Percentiles rank a stretch among this genome's conserved stretches.
phyloP scores from a whole-genome alignment of 2,113 vertebrate species.

The Osmerus eperlanus region DNA sequence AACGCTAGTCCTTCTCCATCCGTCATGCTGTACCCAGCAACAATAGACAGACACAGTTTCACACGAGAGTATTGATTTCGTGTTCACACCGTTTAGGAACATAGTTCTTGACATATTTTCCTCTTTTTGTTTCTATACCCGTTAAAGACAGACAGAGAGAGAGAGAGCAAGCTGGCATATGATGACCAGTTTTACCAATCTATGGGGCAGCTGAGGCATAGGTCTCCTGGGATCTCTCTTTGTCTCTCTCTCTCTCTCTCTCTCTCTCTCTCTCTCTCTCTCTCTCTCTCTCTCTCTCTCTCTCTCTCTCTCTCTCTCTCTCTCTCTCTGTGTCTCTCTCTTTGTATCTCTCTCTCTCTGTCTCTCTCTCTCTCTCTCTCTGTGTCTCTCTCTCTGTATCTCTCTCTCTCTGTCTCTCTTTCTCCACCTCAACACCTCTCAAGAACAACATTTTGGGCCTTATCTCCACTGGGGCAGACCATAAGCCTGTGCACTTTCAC shows the following conservation, averaged over 20 bases:
- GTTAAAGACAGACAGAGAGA: constrained; percentile 16
- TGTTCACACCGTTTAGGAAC: neutral
- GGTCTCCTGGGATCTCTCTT: constrained; percentile 49
- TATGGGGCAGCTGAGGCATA: constrained; percentile 60
- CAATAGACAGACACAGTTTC: no score
- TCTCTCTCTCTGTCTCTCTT: neutral
- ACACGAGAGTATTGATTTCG: neutral
- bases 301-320: no score
- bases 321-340: constrained; percentile 1
- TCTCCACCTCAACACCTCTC: neutral
- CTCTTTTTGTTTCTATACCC: constrained; percentile 36
- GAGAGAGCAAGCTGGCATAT: constrained; percentile 51
- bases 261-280: no score
- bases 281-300: no score
- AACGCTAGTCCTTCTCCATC: no score
- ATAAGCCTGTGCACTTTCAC: neutral
- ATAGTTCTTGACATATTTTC: neutral
- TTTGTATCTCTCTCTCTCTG: neutral
- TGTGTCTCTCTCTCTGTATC: constrained; percentile 9
- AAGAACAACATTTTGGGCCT: constrained; percentile 13
- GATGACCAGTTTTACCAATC: constrained; percentile 67
- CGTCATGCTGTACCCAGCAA: no score
- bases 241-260: no score
- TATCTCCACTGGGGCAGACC: constrained; percentile 15
- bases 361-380: neutral